These are phyloP conservation scores for Anticlea derivata DNA, from an alignment of 2,888 invertebrate genomes.

Conservation along the genomic window DNA sequence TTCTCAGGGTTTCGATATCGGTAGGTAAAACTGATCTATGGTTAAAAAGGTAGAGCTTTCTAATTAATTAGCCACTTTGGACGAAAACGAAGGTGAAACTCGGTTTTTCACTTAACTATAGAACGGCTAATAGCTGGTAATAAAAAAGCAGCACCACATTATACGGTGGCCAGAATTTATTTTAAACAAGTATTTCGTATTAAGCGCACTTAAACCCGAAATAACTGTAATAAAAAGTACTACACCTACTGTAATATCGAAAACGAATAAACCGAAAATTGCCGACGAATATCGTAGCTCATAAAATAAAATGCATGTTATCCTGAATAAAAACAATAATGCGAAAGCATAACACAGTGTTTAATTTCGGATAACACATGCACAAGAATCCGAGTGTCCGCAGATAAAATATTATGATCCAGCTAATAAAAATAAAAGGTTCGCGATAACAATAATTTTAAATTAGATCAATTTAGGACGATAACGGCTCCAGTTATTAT, in stretches of 20 bases:
- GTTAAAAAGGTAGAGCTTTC: neutral
- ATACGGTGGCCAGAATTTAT: conserved; percentile 13
- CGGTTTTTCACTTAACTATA: conserved; percentile 4
- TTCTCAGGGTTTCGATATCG: neutral
- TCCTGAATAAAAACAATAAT: conserved; percentile 36
- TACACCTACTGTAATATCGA: conserved; percentile 32
- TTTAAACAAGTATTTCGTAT: conserved; percentile 23
- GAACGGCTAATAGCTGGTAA: neutral
- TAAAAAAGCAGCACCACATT: conserved; percentile 11
- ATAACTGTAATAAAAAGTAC: conserved; percentile 27
- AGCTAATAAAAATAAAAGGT: conserved; percentile 77
- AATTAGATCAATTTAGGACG: conserved; percentile 82
- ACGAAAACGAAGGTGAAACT: neutral
- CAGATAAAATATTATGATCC: conserved; percentile 70
- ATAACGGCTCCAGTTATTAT: conserved; percentile 81
- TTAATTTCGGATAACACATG: conserved; percentile 43
- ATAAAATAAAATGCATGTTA: conserved; percentile 37
- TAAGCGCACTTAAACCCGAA: conserved; percentile 18
- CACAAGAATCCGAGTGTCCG: conserved; percentile 49
- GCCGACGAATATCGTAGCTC: conserved; percentile 30
- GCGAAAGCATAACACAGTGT: conserved; percentile 27
- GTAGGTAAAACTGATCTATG: neutral
- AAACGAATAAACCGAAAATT: conserved; percentile 35
- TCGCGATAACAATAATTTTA: conserved; percentile 80
- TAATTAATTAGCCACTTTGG: neutral